Evolutionary conservation across 2,113 vertebrate species (phyloP).

Genomic region (Scatophagus argus): DNA sequence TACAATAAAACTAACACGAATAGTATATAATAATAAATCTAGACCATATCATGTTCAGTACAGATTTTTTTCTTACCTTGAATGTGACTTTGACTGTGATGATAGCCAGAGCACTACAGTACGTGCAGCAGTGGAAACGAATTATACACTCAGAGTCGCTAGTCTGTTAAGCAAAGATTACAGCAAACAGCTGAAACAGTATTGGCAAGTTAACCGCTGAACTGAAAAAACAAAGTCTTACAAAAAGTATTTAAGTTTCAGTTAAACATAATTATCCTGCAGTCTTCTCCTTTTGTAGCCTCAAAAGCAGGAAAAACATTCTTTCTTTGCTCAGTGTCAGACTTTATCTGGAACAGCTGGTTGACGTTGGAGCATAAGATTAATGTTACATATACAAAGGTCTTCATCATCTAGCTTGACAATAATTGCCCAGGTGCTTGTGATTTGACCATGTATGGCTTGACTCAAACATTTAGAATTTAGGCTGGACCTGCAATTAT

Average conservation of each 20-base stretch:
- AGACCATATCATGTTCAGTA: background rate
- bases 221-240: background rate
- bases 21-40: slow-evolving; percentile 1
- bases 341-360: slow-evolving; percentile 25
- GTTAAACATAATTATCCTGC: background rate
- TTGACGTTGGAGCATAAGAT: slow-evolving; percentile 9
- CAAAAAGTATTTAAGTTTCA: slow-evolving; percentile 9
- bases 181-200: background rate
- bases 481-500: background rate
- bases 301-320: background rate
- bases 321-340: background rate
- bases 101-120: background rate
- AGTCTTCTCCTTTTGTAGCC: background rate
- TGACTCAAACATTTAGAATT: background rate
- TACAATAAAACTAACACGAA: background rate
- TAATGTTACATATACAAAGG: background rate
- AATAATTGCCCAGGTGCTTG: background rate
- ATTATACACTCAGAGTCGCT: background rate
- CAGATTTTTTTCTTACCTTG: background rate
- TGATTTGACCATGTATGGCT: slow-evolving; percentile 46
- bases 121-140: background rate
- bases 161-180: background rate
- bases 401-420: slow-evolving; percentile 15
- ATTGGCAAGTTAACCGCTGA: background rate
- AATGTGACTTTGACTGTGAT: background rate